Base-by-base conservation (phyloP, 2,888 invertebrate genomes). In the Drosophila formosana region DNA sequence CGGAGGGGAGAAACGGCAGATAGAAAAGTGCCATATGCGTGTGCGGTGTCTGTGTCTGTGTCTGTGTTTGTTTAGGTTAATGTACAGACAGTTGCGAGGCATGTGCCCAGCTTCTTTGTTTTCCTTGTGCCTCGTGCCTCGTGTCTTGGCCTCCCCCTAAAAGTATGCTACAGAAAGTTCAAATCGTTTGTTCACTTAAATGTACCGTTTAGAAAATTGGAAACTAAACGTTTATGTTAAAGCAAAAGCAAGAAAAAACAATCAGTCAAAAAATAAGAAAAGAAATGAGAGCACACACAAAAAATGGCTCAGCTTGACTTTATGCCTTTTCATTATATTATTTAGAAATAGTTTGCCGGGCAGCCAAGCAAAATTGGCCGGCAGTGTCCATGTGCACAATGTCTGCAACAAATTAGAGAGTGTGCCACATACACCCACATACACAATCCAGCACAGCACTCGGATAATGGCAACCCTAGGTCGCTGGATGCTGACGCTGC, bases 1-100 rank as follows among this genome's bases (percentile, higher is more conserved):
- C 1, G 45, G 9, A 9, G 32, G 34, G 32, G 3, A 9, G 32
- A 3, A 5, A 7, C 9, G 45, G 4, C 3, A 5, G 39, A 26
- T 32, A 5, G 11, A 49, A 34, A 49, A 37, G 47, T 39, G 34
- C 50, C n/a, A 52, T 13, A n/a, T 30, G 5, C 9, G 30, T 51
- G 25, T 41, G 34, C 43, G 8, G 18, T 18, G 18, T 18, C 18
- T 41, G 37, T 11, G 13, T 51, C 9, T 57, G 6, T 32, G 6
- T 37, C 37, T 28, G 9, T 72, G 57, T 72, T 76, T 72, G 41
- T 66, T 50, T 63, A 69, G 65, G 60, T 66, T 69, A 60, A 52
- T 69, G 58, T 47, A 23, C 51, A 55, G 51, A 56, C 57, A 43
- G 61, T 51, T 72, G 76, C 41, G 49, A 32, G 56, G 53, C 68